Evolutionary conservation across 2,888 invertebrate genomes (phyloP).

Genomic region (Melanostoma mellinum): DNA sequence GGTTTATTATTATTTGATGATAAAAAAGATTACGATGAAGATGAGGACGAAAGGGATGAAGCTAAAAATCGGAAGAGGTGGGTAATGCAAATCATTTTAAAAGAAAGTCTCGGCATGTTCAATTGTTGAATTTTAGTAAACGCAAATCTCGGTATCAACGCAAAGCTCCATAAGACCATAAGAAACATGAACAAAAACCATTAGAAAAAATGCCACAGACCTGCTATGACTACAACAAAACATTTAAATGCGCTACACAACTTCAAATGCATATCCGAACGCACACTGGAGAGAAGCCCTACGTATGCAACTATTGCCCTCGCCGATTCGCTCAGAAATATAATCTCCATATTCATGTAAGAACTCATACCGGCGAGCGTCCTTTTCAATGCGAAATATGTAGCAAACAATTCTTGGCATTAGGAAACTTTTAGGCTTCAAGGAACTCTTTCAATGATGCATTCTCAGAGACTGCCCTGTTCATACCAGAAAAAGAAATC

Average conservation of each 20-base stretch:
- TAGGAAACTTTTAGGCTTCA: constrained; percentile 85
- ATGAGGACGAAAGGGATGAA: constrained; percentile 73
- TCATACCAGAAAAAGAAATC: too few species aligned
- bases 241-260: constrained; percentile 85
- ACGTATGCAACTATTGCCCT: constrained; percentile 84
- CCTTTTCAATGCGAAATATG: constrained; percentile 86
- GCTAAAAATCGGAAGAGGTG: constrained; percentile 73
- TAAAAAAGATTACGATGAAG: constrained; percentile 74
- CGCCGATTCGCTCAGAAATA: constrained; percentile 85
- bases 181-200: constrained; percentile 85
- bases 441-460: too few species aligned
- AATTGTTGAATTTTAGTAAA: constrained; percentile 74
- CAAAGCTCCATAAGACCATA: constrained; percentile 84
- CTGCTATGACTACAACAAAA: constrained; percentile 85
- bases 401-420: constrained; percentile 85
- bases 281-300: constrained; percentile 85
- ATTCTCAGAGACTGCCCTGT: too few species aligned
- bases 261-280: constrained; percentile 85
- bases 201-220: constrained; percentile 84
- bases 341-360: constrained; percentile 84
- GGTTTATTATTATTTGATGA: constrained; percentile 68
- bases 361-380: constrained; percentile 84
- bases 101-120: too few species aligned
- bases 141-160: constrained; percentile 83
- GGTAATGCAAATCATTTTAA: neutral